Evolutionary conservation across 2,797 vertebrate species (phyloP), one percentile per base, ranked within the genome.

Genomic region (Pogonophryne albipinna): DNA sequence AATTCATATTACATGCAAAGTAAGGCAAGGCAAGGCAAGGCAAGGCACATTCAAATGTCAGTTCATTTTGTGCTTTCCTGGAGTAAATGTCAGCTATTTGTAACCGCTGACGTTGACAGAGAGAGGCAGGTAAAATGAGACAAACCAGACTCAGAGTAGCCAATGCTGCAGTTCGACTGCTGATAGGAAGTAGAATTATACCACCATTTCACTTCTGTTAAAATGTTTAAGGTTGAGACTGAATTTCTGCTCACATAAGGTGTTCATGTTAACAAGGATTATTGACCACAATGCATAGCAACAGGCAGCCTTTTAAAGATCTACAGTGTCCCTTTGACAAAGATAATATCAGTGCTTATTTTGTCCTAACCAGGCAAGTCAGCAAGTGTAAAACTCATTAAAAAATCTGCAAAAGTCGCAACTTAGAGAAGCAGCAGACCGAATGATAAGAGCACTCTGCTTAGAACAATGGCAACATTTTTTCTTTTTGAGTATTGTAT

Each of bases 351-450:
- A 52, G 64, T 52, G 17, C 49, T 41, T 63, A 66, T 74, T 81
- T 76, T 73, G 49, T 61, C 41, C 53, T 46, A 81, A 77, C 16
- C 16, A 41, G 72, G 71, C 57, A 56, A 62, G 46, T 59, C 72
- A 79, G 76, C 70, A 47, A 65, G 66, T 49, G 47, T 23, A 80
- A 78, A 85, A 77, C 65, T 59, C 71, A 76, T 78, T 70, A 70
- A 74, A 82, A 38, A 38, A 52, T 55, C 15, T 51, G 53, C 42
- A n/a, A 77, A 58, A 73, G 27, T 27, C 27, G 4, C 27, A 27
- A 27, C 27, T 27, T 27, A 27, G 27, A 27, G 17, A 42, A 49
- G 38, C 11, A 42, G 45, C 27, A 51, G 41, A 41, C 11, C 44
- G 51, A 65, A 61, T 38, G 53, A 75, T 75, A 20, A 80, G 59